These are phyloP conservation scores for Bothrops jararaca DNA, from an alignment of 2,113 vertebrate species.

Conservation along the genomic window DNA sequence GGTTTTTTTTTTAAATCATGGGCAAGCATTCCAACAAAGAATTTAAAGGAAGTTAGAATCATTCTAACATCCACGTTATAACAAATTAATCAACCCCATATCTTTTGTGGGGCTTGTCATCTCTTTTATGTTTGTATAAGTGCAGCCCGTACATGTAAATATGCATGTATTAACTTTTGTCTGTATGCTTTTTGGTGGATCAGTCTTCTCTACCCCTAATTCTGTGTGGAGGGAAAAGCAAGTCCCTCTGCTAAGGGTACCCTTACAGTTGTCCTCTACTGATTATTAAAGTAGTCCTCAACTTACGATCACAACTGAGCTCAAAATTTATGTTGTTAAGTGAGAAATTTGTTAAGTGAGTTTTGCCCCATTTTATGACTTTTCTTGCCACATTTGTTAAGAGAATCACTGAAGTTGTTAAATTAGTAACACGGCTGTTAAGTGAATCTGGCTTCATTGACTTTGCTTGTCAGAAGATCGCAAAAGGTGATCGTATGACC, in stretches of 20 bases:
- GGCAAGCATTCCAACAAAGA: not conserved
- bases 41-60: not conserved
- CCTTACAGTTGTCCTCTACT: no score
- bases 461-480: no score
- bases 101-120: not conserved
- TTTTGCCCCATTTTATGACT: no score
- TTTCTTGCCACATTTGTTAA: no score
- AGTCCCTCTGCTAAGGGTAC: not conserved
- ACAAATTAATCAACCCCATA: not conserved
- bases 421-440: no score
- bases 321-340: no score
- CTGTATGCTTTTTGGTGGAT: not conserved
- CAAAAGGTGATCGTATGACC: no score
- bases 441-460: no score
- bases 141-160: not conserved
- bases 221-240: not conserved
- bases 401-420: no score
- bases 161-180: not conserved
- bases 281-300: no score
- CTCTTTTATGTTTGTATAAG: not conserved
- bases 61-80: not conserved
- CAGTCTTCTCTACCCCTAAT: not conserved
- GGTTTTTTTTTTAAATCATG: not conserved
- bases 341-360: no score
- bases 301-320: no score